Percentiles rank a stretch among this genome's conserved stretches.
These are phyloP conservation scores for Vanessa tameamea DNA, from an alignment of 1,140 invertebrate genomes.

Conservation along the genomic window DNA sequence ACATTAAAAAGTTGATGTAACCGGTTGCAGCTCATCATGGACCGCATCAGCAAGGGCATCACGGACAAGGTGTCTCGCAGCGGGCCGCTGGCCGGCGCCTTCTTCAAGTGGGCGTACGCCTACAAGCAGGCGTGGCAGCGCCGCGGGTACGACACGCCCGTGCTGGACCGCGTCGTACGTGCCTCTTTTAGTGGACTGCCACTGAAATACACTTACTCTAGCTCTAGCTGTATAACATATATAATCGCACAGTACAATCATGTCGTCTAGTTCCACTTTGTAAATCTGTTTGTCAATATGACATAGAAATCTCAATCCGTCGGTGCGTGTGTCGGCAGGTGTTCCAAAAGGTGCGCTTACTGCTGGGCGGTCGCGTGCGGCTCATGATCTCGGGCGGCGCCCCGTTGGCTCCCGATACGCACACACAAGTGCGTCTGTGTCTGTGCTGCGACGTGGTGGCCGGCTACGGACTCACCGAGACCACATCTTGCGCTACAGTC, in stretches of 20 bases:
- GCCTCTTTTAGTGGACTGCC: not conserved
- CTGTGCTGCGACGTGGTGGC: slow-evolving; percentile 94
- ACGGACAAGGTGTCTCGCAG: slow-evolving; percentile 93
- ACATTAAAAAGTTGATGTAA: too few relatives aligned
- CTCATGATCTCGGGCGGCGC: slow-evolving; percentile 96
- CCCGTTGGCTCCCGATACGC: slow-evolving; percentile 96
- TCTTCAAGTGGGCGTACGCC: slow-evolving; percentile 95
- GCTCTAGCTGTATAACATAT: too few relatives aligned
- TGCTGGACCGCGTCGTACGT: slow-evolving; percentile 84
- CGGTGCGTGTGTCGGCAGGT: slow-evolving; percentile 74
- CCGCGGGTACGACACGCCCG: slow-evolving; percentile 91
- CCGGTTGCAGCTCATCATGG: slow-evolving; percentile 90
- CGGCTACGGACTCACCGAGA: slow-evolving; percentile 99
- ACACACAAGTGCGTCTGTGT: slow-evolving; percentile 96
- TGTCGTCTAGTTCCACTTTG: too few relatives aligned
- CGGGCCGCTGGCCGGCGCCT: slow-evolving; percentile 86
- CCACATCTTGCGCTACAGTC: slow-evolving; percentile 94
- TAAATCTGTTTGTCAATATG: not conserved
- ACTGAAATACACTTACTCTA: too few relatives aligned
- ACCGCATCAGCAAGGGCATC: slow-evolving; percentile 97
- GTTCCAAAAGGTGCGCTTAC: slow-evolving; percentile 88
- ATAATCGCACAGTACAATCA: too few relatives aligned
- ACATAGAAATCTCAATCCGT: not conserved
- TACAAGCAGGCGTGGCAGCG: slow-evolving; percentile 94
- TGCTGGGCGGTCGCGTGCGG: slow-evolving; percentile 93